Percentiles rank a stretch among this genome's conserved stretches.
These are phyloP conservation scores for Catocala fraxini DNA, from an alignment of 2,888 invertebrate species.

Conservation along the genomic window DNA sequence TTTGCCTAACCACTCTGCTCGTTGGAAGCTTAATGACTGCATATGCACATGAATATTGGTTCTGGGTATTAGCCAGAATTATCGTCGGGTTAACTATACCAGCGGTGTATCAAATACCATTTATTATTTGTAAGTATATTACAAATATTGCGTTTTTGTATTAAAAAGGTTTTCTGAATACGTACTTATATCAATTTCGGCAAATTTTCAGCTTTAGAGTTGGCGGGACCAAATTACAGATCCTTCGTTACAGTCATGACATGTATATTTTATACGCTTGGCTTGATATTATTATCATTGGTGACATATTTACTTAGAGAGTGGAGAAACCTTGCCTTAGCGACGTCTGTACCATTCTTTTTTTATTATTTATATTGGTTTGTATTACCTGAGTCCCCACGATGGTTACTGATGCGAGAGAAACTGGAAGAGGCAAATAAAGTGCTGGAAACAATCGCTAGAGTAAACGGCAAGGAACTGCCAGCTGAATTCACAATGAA, in stretches of 20 bases:
- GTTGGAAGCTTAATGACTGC: slow-evolving; percentile 94
- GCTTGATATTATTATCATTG: slow-evolving; percentile 93
- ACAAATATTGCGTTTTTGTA: too few species aligned
- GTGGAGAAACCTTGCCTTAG: slow-evolving; percentile 93
- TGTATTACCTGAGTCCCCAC: slow-evolving; percentile 95
- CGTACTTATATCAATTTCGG: neutral
- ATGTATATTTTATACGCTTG: slow-evolving; percentile 96
- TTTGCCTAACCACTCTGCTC: slow-evolving; percentile 94
- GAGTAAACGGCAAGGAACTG: slow-evolving; percentile 92
- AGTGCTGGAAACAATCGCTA: slow-evolving; percentile 92
- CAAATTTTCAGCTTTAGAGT: slow-evolving; percentile 91
- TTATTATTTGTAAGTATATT: slow-evolving; percentile 94
- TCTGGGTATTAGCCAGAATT: slow-evolving; percentile 93
- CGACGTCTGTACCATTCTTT: slow-evolving; percentile 95
- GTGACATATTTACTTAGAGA: slow-evolving; percentile 95
- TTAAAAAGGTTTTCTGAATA: neutral
- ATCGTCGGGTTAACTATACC: slow-evolving; percentile 97
- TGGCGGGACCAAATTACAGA: slow-evolving; percentile 96
- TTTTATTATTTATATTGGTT: slow-evolving; percentile 95
- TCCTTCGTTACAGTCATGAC: slow-evolving; percentile 97
- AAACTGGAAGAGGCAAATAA: slow-evolving; percentile 93
- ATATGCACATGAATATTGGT: slow-evolving; percentile 92
- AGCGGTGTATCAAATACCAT: slow-evolving; percentile 97
- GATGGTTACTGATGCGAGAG: slow-evolving; percentile 96
- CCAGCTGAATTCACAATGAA: slow-evolving; percentile 91